These are phyloP conservation scores for Saiga tatarica DNA, from an alignment of 2,113 vertebrate genomes.

Conservation along the genomic window DNA sequence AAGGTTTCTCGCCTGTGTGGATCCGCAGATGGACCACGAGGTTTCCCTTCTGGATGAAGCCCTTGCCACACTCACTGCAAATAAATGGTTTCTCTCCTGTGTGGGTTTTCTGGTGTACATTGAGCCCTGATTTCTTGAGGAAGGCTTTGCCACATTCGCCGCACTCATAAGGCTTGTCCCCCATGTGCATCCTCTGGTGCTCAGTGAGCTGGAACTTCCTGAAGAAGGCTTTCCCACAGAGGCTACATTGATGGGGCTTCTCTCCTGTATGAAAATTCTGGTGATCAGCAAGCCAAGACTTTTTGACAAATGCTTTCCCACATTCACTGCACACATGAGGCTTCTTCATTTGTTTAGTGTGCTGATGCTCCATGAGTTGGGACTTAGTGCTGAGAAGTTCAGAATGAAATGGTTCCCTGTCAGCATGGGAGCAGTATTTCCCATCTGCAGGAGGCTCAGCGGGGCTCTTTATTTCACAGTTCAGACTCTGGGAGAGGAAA, in stretches of 20 bases:
- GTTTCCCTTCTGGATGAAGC: constrained; percentile 60
- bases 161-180: background rate
- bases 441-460: background rate
- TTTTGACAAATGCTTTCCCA: constrained; percentile 50
- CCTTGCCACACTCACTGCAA: constrained; percentile 64
- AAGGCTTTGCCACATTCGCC: constrained; percentile 34
- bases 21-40: constrained; percentile 54
- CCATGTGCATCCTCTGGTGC: constrained; percentile 35
- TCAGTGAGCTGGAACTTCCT: constrained; percentile 36
- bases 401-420: background rate
- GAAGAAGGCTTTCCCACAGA: constrained; percentile 55
- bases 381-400: background rate
- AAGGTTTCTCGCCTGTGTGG: constrained; percentile 67
- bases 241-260: constrained; percentile 24
- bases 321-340: constrained; percentile 36
- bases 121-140: constrained; percentile 24
- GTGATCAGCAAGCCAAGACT: constrained; percentile 44
- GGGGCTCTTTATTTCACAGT: background rate
- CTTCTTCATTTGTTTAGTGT: constrained; percentile 47
- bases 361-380: constrained; percentile 24
- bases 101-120: constrained; percentile 19
- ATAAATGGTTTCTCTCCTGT: constrained; percentile 57
- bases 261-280: constrained; percentile 30
- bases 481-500: background rate
- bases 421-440: background rate